Evolutionary conservation across 2,797 vertebrate species (phyloP), one percentile per base, ranked within the genome.

Genomic region (Smutsia temminckii): DNA sequence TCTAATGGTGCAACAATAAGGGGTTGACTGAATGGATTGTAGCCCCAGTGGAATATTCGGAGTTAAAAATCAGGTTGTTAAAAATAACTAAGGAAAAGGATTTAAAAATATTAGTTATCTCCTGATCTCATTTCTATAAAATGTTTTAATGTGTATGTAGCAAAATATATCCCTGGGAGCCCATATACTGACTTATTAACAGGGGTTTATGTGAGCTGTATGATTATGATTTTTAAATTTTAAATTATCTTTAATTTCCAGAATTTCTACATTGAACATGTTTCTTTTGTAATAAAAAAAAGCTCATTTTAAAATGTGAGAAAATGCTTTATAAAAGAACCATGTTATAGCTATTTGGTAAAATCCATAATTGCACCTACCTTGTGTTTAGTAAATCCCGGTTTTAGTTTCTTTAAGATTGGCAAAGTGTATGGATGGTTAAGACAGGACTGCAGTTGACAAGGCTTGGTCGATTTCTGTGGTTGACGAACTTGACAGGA

Each of bases 31-130:
- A 49, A 66, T 83, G 69, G 72, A 34, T 59, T 64, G 21, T 66
- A 68, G n/a, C 10, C 74, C 40, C n/a, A n/a, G 7, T 37, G 53
- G 57, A 64, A 42, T 75, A 75, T 66, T 61, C 53, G 83, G 68
- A 81, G 21, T 92, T 75, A 83, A 85, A 95, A 89, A 61, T 34
- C n/a, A 74, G 71, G 6, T 74, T 51, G 57, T 74, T 80, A 68
- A 80, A 84, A 59, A 59, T 80, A 42, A 40, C 64, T 89, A 53
- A 57, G 61, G 42, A 21, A 51, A 32, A 5, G 7, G 92, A 3
- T 72, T 59, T 32, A 40, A 89, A 59, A 80, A 49, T 78, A 53
- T 37, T 18, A 63, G 53, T 16, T 78, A 83, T 25, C 61, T 91
- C 83, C 42, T 34, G 61, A 75, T 46, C 20, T 91, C 80, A 63